Evolutionary conservation across 2,797 vertebrate genomes (phyloP), one percentile per base, ranked within the genome.

Genomic region (Furcifer pardalis): DNA sequence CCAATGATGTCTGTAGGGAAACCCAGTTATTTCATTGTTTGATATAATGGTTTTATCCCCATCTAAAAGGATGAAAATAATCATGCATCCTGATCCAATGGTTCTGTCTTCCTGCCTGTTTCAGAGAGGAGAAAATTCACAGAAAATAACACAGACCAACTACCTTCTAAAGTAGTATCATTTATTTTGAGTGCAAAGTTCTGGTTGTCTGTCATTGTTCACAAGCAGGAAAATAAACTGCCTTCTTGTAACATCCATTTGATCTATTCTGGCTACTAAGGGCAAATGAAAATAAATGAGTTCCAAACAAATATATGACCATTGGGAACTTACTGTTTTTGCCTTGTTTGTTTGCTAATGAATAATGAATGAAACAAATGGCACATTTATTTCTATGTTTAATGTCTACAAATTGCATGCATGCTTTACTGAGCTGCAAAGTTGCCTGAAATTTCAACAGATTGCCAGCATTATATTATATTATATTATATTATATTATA

Each of bases 311-410:
- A 80, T 56, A 56, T 30, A 69, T 37, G 32, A 65, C 25, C 65
- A 56, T 9, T 56, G 78, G 63, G 46, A 69, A 52, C 63, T 52
- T 68, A 23, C 37, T 35, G 32, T 23, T 66, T 79, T 49, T 5
- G 19, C 46, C 66, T 27, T 80, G n/a, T 56, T 35, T 68, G 35
- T 56, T 69, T 68, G 78, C 8, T 69, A 52, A 80, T 56, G 12
- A 37, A 80, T 52, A 80, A 80, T 69, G 40, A 80, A 80, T 69
- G 32, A 56, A 80, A 35, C 44, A 80, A 80, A 40, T 56, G 65
- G 46, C 4, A 25, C 25, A 37, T 69, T 69, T 65, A 69, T 56
- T 80, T 27, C 46, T 56, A 65, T 3, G 66, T 79, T 79, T 37
- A 42, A 52, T 79, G 66, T 62, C 30, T 75, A 75, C 7, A 42